phyloP scores from a whole-genome alignment of 2,113 vertebrate genomes.

The Progne subis region DNA sequence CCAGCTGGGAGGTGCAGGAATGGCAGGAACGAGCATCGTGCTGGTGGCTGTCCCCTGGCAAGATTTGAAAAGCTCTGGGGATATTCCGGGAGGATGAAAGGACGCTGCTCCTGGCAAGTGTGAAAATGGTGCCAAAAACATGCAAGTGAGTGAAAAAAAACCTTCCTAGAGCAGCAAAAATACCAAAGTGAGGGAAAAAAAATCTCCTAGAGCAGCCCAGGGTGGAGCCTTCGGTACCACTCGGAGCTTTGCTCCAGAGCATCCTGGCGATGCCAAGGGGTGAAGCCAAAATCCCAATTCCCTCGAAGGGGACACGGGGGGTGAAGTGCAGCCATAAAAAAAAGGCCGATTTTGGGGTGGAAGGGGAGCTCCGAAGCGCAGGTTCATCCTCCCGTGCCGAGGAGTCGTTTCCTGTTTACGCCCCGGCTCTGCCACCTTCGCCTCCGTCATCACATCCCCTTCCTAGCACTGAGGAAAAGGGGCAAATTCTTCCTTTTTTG shows the following conservation, averaged over 20 bases:
- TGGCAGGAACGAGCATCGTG: accelerated
- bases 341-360: accelerated
- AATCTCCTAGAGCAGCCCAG: background rate
- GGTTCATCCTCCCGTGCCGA: background rate
- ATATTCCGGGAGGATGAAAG: background rate
- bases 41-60: background rate
- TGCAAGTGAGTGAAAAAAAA: background rate
- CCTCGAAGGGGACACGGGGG: accelerated
- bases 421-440: conserved; percentile 5
- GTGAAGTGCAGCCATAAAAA: accelerated
- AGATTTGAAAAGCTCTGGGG: background rate
- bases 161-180: background rate
- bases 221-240: background rate
- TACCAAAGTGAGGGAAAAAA: background rate
- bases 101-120: background rate
- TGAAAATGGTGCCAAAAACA: background rate
- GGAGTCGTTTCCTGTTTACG: conserved; percentile 77
- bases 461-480: conserved; percentile 11
- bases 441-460: conserved; percentile 72
- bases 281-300: accelerated
- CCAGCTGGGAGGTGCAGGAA: background rate
- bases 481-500: conserved; percentile 72
- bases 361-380: background rate
- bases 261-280: accelerated
- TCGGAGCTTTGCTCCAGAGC: accelerated